Evolutionary conservation across 2,888 invertebrate genomes (phyloP), one percentile per base, ranked within the genome.

Genomic region (Anagyrus pseudococci): DNA sequence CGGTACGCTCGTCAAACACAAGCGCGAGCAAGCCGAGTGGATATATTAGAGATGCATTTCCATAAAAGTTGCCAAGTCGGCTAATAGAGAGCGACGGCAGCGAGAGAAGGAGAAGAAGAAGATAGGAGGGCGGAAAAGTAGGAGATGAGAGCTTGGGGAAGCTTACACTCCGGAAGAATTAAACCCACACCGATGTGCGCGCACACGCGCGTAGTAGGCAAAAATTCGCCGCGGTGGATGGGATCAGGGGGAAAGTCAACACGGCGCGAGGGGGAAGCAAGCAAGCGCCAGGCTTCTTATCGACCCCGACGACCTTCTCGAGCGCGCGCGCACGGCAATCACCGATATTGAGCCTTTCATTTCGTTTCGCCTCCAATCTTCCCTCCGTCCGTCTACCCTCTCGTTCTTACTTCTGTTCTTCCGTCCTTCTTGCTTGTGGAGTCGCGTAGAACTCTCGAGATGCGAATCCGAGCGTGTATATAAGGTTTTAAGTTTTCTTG

Each of bases 331-430:
- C 55, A 50, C 59, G 20, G 75, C 78, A 80, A 80, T 80, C 80
- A 79, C 79, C 78, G 77, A 80, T 80, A 80, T 80, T 80, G 79
- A 80, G 76, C 77, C 73, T 79, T 80, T 80, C 79, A 79, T 80
- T 80, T 80, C 79, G 73, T 78, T 74, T 29, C 29, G 29, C 29
- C 48, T 3, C 15, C 19, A 10, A 2, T 10, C 25, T 50, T 50
- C 33, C 23, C 13, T 22, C 8, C 37, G 1, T 20, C 22, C 4
- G 13, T n/a, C 41, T 17, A n/a, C n/a, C n/a, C n/a, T n/a, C n/a
- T n/a, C n/a, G n/a, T n/a, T n/a, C n/a, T n/a, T n/a, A n/a, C n/a
- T n/a, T n/a, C n/a, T n/a, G n/a, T n/a, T n/a, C n/a, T n/a, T n/a
- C n/a, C n/a, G n/a, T n/a, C n/a, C n/a, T n/a, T n/a, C n/a, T n/a